Evolutionary conservation across 2,888 invertebrate genomes (phyloP).

Genomic region (Tiphia femorata): DNA sequence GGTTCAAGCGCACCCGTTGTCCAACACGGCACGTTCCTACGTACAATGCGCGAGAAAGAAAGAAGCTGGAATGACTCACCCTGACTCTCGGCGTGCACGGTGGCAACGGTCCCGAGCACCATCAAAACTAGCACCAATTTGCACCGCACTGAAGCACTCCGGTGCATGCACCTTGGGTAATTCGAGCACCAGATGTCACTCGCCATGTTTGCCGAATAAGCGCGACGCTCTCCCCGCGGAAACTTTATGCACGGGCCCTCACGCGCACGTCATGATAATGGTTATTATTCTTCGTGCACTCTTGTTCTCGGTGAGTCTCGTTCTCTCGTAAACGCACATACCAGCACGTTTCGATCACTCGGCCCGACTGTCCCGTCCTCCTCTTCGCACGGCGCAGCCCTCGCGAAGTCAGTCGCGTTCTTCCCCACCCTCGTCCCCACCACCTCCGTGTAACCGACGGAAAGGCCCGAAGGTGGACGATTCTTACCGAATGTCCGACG

Average conservation of each 20-base stretch:
- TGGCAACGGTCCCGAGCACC: conserved; percentile 47
- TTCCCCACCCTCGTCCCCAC: not conserved
- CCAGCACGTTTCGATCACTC: conserved; percentile 48
- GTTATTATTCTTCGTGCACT: conserved; percentile 22
- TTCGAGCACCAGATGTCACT: conserved; percentile 53
- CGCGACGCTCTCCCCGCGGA: conserved; percentile 6
- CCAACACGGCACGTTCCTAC: too few species aligned
- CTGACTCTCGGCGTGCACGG: conserved; percentile 48
- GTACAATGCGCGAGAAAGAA: not conserved
- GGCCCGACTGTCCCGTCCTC: conserved; percentile 39
- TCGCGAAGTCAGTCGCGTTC: conserved; percentile 25
- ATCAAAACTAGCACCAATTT: conserved; percentile 52
- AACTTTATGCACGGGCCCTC: conserved; percentile 22
- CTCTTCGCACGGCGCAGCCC: conserved; percentile 31
- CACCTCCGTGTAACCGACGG: conserved; percentile 22
- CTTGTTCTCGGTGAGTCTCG: conserved; percentile 28
- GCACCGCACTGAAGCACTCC: conserved; percentile 44
- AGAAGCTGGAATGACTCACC: conserved; percentile 49
- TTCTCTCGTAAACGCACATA: conserved; percentile 33
- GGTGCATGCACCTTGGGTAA: conserved; percentile 30
- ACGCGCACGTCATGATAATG: conserved; percentile 51
- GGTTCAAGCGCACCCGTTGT: too few species aligned
- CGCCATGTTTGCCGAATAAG: conserved; percentile 51
- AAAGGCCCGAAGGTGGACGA: not conserved
- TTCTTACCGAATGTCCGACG: not conserved